phyloP scores from a whole-genome alignment of 2,113 vertebrate genomes.

The Okapia johnstoni region DNA sequence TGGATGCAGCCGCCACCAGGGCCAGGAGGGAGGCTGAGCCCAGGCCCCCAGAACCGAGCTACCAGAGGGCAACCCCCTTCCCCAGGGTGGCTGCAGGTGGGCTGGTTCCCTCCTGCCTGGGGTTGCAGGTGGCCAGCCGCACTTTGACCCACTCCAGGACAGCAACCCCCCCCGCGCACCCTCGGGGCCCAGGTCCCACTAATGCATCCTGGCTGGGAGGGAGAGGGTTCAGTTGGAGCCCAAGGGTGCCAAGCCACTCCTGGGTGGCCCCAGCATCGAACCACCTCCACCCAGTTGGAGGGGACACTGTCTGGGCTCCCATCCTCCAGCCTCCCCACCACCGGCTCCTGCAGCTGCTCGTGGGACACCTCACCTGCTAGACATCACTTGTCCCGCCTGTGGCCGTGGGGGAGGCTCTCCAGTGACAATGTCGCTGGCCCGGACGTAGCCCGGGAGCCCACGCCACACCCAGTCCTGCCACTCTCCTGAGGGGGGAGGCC shows the following conservation, averaged over 20 bases:
- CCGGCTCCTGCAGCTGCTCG: neutral
- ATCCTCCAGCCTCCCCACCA: neutral
- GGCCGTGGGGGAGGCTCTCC: fast-evolving
- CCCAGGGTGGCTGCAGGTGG: neutral
- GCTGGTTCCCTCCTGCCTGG: fast-evolving
- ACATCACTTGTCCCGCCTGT: neutral
- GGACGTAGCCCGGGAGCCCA: neutral
- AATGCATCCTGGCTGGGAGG: neutral
- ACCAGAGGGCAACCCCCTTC: no score
- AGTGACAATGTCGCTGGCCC: fast-evolving
- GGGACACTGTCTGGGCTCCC: no score
- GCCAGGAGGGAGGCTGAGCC: neutral
- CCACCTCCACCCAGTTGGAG: neutral
- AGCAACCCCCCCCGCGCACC: neutral
- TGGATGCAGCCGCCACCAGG: fast-evolving
- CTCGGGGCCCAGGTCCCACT: fast-evolving
- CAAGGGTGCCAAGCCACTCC: neutral
- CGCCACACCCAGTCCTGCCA: neutral
- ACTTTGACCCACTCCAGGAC: fast-evolving
- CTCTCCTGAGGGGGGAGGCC: neutral
- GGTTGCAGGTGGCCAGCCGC: neutral
- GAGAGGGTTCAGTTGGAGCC: neutral
- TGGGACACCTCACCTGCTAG: fast-evolving
- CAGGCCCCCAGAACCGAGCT: neutral
- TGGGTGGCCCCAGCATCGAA: neutral